These are phyloP conservation scores for Nylanderia fulva DNA, from an alignment of 1,140 invertebrate genomes.

Conservation along the genomic window DNA sequence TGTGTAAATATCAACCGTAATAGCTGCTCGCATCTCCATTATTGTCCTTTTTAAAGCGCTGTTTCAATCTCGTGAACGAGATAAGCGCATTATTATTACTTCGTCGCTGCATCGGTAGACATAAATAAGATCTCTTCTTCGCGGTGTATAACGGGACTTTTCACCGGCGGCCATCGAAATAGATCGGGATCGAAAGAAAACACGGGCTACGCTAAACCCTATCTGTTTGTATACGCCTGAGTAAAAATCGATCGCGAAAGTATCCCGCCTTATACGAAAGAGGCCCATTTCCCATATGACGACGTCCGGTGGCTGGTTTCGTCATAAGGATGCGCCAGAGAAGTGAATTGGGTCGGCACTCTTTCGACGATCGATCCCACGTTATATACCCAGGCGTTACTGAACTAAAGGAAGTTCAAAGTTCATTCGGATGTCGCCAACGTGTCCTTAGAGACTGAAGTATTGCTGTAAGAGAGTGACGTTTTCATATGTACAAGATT, in stretches of 20 bases:
- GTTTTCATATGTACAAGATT: neutral
- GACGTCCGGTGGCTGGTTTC: conserved; percentile 47
- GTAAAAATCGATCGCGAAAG: conserved; percentile 51
- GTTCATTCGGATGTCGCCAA: conserved; percentile 17
- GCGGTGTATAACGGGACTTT: conserved; percentile 11
- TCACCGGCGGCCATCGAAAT: neutral
- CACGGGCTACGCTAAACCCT: neutral
- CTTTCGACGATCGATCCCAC: conserved; percentile 62
- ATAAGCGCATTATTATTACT: conserved; percentile 25
- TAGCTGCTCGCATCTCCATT: neutral
- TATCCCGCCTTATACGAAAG: conserved; percentile 44
- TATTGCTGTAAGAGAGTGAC: conserved; percentile 36
- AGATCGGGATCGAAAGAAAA: conserved; percentile 1
- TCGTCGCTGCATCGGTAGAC: neutral
- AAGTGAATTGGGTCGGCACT: conserved; percentile 65
- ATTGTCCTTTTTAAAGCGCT: neutral
- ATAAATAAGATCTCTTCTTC: conserved; percentile 4
- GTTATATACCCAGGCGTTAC: conserved; percentile 47
- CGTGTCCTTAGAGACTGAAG: conserved; percentile 44
- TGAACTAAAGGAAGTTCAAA: conserved; percentile 47
- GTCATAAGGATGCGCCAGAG: conserved; percentile 1
- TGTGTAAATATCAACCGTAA: neutral
- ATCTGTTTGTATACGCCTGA: conserved; percentile 17
- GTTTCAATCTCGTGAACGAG: neutral
- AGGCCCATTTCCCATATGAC: conserved; percentile 37